Evolutionary conservation across 2,113 vertebrate genomes (phyloP), one percentile per base, ranked within the genome.

Genomic region (Pterocles burchelli): DNA sequence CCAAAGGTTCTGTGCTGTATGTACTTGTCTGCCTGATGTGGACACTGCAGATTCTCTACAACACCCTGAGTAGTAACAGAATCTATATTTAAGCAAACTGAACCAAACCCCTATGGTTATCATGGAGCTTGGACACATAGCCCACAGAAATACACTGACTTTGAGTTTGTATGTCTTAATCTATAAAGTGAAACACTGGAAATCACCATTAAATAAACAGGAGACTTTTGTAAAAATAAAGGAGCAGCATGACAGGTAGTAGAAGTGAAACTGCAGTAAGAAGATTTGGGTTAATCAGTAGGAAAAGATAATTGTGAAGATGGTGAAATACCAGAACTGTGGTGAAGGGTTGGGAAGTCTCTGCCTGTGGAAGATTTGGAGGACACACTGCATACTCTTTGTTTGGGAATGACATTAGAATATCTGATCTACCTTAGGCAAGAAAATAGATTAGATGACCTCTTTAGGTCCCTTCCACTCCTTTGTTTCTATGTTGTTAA

Each of bases 211-310:
- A 88, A 57, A 34, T 52, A 28, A 65, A 46, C 6, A 34, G 25
- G 58, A 9, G 2, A 22, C 4, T 66, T 72, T 10, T 41, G 24
- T 25, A 24, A 52, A 80, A 62, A 38, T 38, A 36, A 70, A 71
- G 21, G 3, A 63, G 8, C 2, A 38, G 1, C 3, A 15, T 1
- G 17, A 13, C 2, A 52, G 12, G 15, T 2, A 24, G 18, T 12
- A 54, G 31, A 89, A 81, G 14, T 15, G 17, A 85, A 93, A 57
- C 2, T 66, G 14, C 11, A 66, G 10, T 5, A 28, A 17, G 10
- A 74, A 13, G 5, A 25, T 66, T 66, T 81, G 49, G 7, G 24
- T 57, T 68, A 43, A 59, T 8, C 6, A 7, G 5, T 25, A 24
- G 4, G 13, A 74, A 67, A 84, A 62, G 3, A 6, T 59, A 34